Evolutionary conservation across 2,113 vertebrate genomes (phyloP).

Genomic region (Albula goreensis): DNA sequence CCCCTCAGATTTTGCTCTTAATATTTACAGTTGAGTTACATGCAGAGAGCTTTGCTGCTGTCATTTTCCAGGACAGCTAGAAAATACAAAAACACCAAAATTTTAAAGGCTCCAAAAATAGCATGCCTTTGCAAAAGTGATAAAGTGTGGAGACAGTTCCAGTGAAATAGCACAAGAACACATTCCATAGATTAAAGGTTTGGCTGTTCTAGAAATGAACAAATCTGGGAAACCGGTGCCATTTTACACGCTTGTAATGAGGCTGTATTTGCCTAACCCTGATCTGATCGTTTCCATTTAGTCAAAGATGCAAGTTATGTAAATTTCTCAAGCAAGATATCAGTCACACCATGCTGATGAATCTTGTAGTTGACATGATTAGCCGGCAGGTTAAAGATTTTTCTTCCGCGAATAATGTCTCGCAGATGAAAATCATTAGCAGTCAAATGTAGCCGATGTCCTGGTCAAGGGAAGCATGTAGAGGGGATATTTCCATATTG

Average conservation of each 20-base stretch:
- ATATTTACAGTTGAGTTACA: neutral
- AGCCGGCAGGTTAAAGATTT: neutral
- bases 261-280: neutral
- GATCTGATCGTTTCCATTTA: neutral
- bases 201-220: neutral
- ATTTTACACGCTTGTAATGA: neutral
- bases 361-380: neutral
- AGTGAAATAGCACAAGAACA: no score
- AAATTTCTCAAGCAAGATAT: neutral
- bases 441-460: neutral
- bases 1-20: neutral
- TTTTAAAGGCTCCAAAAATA: no score
- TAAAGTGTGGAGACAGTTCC: no score
- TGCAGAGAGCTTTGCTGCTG: neutral
- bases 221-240: neutral
- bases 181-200: no score
- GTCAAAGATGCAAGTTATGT: neutral
- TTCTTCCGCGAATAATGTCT: neutral
- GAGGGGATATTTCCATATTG: neutral
- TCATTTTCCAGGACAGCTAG: neutral
- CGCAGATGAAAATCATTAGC: neutral
- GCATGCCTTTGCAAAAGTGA: no score
- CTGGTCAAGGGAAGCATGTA: neutral
- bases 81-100: no score
- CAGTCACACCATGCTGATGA: no score